Evolutionary conservation across 2,113 vertebrate species (phyloP).

Genomic region (Crypturellus undulatus): DNA sequence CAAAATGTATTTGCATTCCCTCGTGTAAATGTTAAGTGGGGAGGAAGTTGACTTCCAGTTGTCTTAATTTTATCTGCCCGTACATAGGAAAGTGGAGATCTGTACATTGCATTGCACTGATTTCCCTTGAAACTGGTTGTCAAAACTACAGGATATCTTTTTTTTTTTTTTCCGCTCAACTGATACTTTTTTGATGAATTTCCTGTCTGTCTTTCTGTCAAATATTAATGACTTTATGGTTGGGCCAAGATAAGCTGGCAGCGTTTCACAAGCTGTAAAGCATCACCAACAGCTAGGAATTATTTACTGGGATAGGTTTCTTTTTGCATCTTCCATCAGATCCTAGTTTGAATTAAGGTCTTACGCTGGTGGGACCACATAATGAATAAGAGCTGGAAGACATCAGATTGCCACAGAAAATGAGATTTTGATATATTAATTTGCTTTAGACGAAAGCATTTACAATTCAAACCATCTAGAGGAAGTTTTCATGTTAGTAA

Average conservation of each 20-base stretch:
- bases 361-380: neutral
- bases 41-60: constrained; percentile 2
- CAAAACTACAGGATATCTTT: neutral
- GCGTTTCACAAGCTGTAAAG: neutral
- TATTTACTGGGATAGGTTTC: neutral
- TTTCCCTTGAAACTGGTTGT: neutral
- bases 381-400: neutral
- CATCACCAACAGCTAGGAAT: neutral
- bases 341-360: neutral
- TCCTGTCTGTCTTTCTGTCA: constrained; percentile 22
- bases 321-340: neutral
- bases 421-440: neutral
- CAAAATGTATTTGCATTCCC: neutral
- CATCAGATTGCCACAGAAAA: neutral
- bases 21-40: neutral
- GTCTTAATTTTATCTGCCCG: neutral
- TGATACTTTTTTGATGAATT: neutral
- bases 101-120: neutral
- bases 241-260: neutral
- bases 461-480: neutral
- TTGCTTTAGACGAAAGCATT: neutral
- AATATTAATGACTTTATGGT: neutral
- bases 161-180: neutral
- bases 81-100: neutral
- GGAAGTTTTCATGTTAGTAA: neutral